These are phyloP conservation scores for Rhinogobius similis DNA, from an alignment of 2,113 vertebrate genomes.

Conservation along the genomic window DNA sequence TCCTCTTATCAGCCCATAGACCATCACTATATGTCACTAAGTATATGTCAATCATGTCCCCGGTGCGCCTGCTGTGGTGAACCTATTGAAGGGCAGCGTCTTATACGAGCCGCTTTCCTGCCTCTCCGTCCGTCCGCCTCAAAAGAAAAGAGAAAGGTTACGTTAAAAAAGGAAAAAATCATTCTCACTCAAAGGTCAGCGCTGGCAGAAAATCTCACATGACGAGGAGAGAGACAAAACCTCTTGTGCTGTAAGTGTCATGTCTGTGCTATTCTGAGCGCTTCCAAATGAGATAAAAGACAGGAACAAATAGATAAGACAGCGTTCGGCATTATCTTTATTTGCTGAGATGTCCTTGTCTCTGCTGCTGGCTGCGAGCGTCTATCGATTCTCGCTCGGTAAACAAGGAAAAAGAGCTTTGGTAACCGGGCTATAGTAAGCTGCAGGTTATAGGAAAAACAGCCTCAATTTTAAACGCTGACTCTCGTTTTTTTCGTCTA, in stretches of 20 bases:
- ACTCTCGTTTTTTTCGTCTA: constrained; percentile 20
- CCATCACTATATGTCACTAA: constrained; percentile 14
- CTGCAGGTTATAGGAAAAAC: constrained; percentile 10
- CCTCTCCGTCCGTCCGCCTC: constrained; percentile 27
- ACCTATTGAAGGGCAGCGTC: constrained; percentile 45
- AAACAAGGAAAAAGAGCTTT: constrained; percentile 21
- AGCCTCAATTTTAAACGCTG: constrained; percentile 22
- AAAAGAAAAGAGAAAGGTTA: constrained; percentile 43
- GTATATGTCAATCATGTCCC: constrained; percentile 65
- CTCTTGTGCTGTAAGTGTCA: constrained; percentile 9
- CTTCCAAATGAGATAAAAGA: constrained; percentile 64
- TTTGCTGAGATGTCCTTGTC: constrained; percentile 57
- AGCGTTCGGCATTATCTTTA: neutral
- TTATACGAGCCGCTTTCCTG: constrained; percentile 46
- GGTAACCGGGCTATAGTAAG: constrained; percentile 21
- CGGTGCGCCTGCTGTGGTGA: constrained; percentile 55
- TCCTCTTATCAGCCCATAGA: constrained; percentile 19
- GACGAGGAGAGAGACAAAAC: constrained; percentile 15
- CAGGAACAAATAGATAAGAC: constrained; percentile 44
- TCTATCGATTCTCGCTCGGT: constrained; percentile 54
- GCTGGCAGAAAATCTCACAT: constrained; percentile 41
- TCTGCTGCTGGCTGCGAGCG: constrained; percentile 31
- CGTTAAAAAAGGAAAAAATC: constrained; percentile 16
- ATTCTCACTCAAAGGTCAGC: constrained; percentile 60
- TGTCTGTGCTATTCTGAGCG: constrained; percentile 21